phyloP scores from a whole-genome alignment of 2,888 invertebrate genomes.

The Scaptomyza polygonia region DNA sequence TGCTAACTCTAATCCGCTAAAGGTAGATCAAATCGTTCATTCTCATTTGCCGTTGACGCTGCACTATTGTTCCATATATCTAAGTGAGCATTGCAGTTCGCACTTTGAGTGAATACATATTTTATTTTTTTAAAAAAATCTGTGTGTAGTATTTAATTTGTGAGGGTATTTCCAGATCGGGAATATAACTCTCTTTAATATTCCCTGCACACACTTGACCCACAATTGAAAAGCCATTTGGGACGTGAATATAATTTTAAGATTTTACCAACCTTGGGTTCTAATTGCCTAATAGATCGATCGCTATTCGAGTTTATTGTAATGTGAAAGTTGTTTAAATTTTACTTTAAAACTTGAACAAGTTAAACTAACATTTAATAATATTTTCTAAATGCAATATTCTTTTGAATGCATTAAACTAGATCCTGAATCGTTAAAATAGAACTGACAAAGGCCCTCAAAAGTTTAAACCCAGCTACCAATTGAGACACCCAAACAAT shows the following conservation, averaged over 20 bases:
- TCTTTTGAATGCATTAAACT: background rate
- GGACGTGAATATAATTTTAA: conserved; percentile 40
- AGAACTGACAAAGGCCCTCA: conserved; percentile 8
- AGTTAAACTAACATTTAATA: background rate
- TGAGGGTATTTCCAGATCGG: no score
- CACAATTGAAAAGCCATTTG: conserved; percentile 54
- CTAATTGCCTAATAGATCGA: conserved; percentile 31
- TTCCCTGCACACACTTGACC: conserved; percentile 60
- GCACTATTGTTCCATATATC: conserved; percentile 64
- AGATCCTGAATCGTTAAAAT: background rate
- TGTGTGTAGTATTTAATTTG: background rate
- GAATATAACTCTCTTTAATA: conserved; percentile 42
- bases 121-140: conserved; percentile 1
- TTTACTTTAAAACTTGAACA: background rate
- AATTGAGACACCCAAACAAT: conserved; percentile 27
- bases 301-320: conserved; percentile 61
- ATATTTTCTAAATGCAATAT: background rate
- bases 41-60: conserved; percentile 79
- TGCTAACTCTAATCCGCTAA: conserved; percentile 82
- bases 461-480: background rate
- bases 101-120: conserved; percentile 76
- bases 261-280: conserved; percentile 53
- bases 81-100: conserved; percentile 70
- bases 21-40: conserved; percentile 83
- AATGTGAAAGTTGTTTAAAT: conserved; percentile 16